Percentiles rank a stretch among this genome's conserved stretches.
These are phyloP conservation scores for Heliconius nattereri DNA, from an alignment of 1,140 invertebrate genomes.

Conservation along the genomic window DNA sequence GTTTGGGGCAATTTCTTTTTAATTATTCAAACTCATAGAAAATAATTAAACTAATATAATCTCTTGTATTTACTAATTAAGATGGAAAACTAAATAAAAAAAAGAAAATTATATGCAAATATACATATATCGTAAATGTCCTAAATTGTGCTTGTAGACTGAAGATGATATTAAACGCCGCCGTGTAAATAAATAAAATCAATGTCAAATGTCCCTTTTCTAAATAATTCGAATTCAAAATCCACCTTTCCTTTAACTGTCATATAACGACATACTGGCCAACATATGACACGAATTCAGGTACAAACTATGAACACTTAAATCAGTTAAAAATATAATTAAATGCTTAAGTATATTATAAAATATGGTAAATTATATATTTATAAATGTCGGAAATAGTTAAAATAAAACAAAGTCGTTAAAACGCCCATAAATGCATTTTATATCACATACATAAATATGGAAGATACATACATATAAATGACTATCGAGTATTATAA, in stretches of 20 bases:
- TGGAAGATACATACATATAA: constrained; percentile 7
- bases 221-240: neutral
- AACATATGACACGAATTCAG: constrained; percentile 23
- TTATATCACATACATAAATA: constrained; percentile 28
- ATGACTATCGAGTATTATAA: constrained; percentile 26
- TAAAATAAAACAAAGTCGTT: constrained; percentile 20
- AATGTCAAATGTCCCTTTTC: neutral
- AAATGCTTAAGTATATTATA: constrained; percentile 27
- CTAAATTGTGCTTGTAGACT: neutral
- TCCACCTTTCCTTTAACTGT: neutral
- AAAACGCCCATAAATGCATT: constrained; percentile 28
- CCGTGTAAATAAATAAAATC: neutral
- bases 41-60: neutral
- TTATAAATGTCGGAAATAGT: constrained; percentile 15
- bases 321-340: constrained; percentile 25
- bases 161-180: neutral
- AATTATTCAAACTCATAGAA: neutral
- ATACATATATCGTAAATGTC: too few relatives aligned
- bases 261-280: constrained; percentile 30
- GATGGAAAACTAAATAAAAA: neutral
- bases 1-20: neutral
- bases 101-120: too few relatives aligned
- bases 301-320: constrained; percentile 32
- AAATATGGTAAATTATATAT: constrained; percentile 13
- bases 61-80: neutral